Evolutionary conservation across 2,113 vertebrate species (phyloP).

Genomic region (Pelvicachromis taeniatus): DNA sequence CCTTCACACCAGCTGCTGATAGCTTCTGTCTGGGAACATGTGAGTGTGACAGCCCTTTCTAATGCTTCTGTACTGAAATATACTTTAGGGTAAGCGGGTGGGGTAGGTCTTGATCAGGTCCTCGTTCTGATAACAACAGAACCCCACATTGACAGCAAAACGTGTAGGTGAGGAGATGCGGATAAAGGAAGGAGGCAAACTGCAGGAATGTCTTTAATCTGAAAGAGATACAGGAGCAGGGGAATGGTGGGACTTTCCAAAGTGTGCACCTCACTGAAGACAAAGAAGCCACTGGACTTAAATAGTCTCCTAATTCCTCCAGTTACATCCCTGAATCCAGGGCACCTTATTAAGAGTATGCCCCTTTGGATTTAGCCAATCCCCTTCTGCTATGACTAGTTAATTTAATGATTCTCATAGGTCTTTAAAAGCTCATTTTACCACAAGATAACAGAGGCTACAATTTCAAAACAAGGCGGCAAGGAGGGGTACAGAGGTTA

Average conservation of each 20-base stretch:
- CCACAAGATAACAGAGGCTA: constrained; percentile 2
- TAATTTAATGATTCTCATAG: constrained; percentile 43
- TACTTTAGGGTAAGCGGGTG: neutral
- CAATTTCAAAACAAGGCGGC: constrained; percentile 31
- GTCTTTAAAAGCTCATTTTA: constrained; percentile 26
- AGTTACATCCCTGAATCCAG: neutral
- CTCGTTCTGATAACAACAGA: neutral
- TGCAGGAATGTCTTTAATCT: constrained; percentile 6
- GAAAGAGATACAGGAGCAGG: constrained; percentile 16
- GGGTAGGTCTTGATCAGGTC: constrained; percentile 1
- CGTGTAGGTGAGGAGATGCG: neutral
- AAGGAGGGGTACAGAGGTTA: neutral
- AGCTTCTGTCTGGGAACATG: constrained; percentile 29
- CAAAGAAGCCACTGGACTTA: neutral
- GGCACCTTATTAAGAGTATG: neutral
- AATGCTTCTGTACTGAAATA: neutral
- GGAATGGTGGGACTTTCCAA: constrained; percentile 32
- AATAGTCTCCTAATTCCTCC: neutral
- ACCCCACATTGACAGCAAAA: constrained; percentile 1
- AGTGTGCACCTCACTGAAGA: neutral
- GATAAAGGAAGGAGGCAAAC: neutral
- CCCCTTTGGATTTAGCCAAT: neutral
- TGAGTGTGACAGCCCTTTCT: neutral
- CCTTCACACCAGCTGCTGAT: constrained; percentile 60
- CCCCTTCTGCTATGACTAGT: neutral